Evolutionary conservation across 2,113 vertebrate genomes (phyloP), one percentile per base, ranked within the genome.

Genomic region (Crotophaga sulcirostris): DNA sequence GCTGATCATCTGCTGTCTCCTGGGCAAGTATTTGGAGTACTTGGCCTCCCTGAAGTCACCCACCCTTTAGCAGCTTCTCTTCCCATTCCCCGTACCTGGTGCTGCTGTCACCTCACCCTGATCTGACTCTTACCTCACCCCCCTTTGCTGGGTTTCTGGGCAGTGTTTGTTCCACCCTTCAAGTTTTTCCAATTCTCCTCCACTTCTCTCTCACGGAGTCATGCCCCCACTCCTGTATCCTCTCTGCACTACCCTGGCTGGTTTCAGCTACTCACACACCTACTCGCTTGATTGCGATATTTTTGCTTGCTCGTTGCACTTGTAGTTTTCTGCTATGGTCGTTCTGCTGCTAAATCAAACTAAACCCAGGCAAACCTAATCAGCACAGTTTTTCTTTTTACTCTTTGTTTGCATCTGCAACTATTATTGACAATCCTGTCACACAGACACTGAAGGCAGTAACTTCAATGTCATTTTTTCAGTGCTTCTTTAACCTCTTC

Each of bases 11-110:
- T 87, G 33, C 72, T 90, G 93, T 31, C 51, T 87, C 14, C 60
- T 67, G 55, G 55, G 62, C 40, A 73, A 58, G 24, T 73, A 28
- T 6, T 62, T 64, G 3, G 47, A 24, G 47, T 49, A 49, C 47
- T 44, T 64, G 67, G 56, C 40, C 17, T 72, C 58, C 28, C 72
- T 81, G 68, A 58, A 83, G n/a, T 20, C 24, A 49, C 23, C 40
- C 18, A 3, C 42, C 45, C 15, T 2, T 51, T 52, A 25, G 24
- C 33, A 68, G 33, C 44, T 82, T 70, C 60, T 90, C 47, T 84
- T 47, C 29, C 67, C 2, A 0, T 63, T 80, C 75, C 49, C 16
- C 54, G 19, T 60, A 55, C 0, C 0, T 58, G 44, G 36, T 25
- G 44, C 23, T 63, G 76, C 64, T 70, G 81, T 55, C 67, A 28